Evolutionary conservation across 2,113 vertebrate genomes (phyloP).

Genomic region (Steatornis caripensis): DNA sequence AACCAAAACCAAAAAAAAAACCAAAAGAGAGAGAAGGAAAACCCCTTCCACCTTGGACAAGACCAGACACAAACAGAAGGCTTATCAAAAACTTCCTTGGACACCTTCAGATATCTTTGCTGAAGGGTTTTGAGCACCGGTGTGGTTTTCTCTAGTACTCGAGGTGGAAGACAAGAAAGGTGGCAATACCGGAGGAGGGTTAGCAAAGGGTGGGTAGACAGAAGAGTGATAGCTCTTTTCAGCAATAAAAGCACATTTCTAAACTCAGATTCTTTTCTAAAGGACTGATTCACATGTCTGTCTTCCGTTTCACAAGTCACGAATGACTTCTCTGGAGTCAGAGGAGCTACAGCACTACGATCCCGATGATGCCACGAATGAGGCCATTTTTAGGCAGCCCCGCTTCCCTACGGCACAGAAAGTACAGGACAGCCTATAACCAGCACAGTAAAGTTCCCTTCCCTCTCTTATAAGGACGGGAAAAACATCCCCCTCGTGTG

Average conservation of each 20-base stretch:
- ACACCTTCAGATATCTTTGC: not conserved
- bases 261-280: not conserved
- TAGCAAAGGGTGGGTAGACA: not conserved
- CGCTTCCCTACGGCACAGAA: fast-evolving
- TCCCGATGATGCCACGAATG: not conserved
- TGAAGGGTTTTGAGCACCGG: not conserved
- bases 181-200: not conserved
- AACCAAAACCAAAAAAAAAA: not conserved
- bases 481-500: fast-evolving
- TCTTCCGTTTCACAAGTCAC: not conserved
- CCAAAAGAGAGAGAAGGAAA: not conserved
- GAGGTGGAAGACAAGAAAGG: not conserved
- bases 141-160: not conserved
- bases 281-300: not conserved
- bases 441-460: not conserved
- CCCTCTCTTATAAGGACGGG: not conserved
- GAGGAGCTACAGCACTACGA: not conserved
- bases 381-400: not conserved
- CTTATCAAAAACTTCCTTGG: not conserved
- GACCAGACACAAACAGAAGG: not conserved
- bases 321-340: not conserved
- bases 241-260: not conserved
- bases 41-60: not conserved
- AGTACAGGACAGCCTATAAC: not conserved
- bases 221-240: not conserved